Base-by-base conservation (phyloP, 1,140 invertebrate genomes). In the Colletes latitarsis region DNA sequence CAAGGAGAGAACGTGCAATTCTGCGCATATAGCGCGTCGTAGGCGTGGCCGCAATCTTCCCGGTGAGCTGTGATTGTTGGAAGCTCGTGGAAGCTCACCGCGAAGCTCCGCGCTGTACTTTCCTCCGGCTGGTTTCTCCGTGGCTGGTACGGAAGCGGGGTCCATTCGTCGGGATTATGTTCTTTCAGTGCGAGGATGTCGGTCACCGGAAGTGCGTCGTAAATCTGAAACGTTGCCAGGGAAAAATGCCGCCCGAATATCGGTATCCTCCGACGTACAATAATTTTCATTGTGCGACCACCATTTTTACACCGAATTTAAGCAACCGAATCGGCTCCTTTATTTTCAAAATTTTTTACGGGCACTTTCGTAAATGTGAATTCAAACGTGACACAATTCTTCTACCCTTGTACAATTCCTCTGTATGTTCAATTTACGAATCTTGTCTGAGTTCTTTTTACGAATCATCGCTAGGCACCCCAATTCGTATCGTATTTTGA, bases 191-290 rank as follows among this genome's bases (percentile, higher is more conserved):
- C 52, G 58, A 17, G 43, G 41, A 84, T 75, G 70, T 63, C 52
- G 80, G 80, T 74, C 64, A 63, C 70, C 41, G 53, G 74, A 82
- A 84, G 69, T 41, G 52, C 57, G 49, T 55, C 55, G 60, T 73
- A 81, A 81, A 83, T 77, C 58, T 41, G 58, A 19, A 58, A 6
- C 67, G 67, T 39, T 52, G 30, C 6, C 49, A 55, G 53, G 39
- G 78, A 72, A 82, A 83, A 83, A 82, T 64, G 67, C 58, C 55
- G 77, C 46, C 49, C 60, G 77, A 83, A 83, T 74, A 74, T 77
- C 30, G 30, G 30, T 30, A 30, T 30, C 30, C 30, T 30, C 30
- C 30, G 67, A 72, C 62, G 52, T 69, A 68, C 64, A 64, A 17
- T 21, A 57, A 30, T 5, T 46, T 49, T 10, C 49, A 9, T 9